Evolutionary conservation across 2,888 invertebrate species (phyloP), one percentile per base, ranked within the genome.

Genomic region (Nemotelus pantherinus): DNA sequence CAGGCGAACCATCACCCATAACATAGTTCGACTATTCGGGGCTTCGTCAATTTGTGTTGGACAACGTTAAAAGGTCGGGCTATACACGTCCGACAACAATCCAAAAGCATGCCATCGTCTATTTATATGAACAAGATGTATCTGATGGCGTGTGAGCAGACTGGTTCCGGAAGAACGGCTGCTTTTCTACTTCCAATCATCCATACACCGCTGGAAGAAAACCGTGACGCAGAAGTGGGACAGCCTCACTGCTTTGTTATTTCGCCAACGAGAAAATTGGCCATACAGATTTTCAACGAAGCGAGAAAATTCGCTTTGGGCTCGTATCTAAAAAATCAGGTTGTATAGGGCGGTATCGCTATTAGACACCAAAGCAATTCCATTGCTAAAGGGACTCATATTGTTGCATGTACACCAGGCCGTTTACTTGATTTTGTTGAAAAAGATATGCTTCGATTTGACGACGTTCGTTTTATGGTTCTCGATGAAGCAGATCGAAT

Each of bases 321-420:
- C n/a, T n/a, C n/a, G n/a, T n/a, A n/a, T n/a, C n/a, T n/a, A n/a
- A n/a, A n/a, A n/a, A n/a, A n/a, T n/a, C n/a, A n/a, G n/a, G n/a
- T n/a, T n/a, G n/a, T n/a, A n/a, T n/a, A n/a, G n/a, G n/a, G n/a
- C n/a, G n/a, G n/a, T n/a, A n/a, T n/a, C n/a, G n/a, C n/a, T n/a
- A n/a, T n/a, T n/a, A n/a, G n/a, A n/a, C n/a, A n/a, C n/a, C n/a
- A n/a, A n/a, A n/a, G n/a, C n/a, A n/a, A n/a, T n/a, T n/a, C n/a
- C n/a, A n/a, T n/a, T n/a, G n/a, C n/a, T n/a, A n/a, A n/a, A n/a
- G n/a, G n/a, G n/a, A n/a, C n/a, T n/a, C n/a, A n/a, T n/a, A n/a
- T n/a, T n/a, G n/a, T 99, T 77, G 98, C 99, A 48, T 99, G 98
- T 5, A 99, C 99, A 0, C 99, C 99, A 0, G 99, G 99, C 6